Percentiles rank a stretch among this genome's conserved stretches.
Evolutionary conservation across 2,797 vertebrate genomes (phyloP).

Genomic region (Poecile montanus): DNA sequence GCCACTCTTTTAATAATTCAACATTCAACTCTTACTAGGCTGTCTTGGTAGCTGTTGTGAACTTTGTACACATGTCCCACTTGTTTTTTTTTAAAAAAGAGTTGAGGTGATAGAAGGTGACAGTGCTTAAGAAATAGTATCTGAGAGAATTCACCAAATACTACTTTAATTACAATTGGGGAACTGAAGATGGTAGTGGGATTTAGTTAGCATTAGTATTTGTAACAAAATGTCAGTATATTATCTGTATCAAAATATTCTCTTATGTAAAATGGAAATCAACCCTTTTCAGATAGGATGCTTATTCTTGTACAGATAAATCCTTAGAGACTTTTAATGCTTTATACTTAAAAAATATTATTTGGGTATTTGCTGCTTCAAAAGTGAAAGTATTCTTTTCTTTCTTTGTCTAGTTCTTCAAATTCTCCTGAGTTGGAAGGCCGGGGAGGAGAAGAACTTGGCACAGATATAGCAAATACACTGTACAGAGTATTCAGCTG

Average conservation of each 20-base stretch:
- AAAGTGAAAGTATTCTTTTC: background rate
- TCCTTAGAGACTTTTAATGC: background rate
- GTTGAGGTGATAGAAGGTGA: background rate
- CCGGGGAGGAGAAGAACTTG: constrained; percentile 94
- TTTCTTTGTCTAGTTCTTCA: constrained; percentile 84
- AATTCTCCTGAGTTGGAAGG: constrained; percentile 97
- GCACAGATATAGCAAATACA: constrained; percentile 88
- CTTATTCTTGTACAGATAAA: background rate
- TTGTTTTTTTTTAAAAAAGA: background rate
- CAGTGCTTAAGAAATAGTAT: background rate
- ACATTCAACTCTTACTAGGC: background rate
- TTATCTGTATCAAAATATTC: background rate
- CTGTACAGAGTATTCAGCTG: constrained; percentile 93
- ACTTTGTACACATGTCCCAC: background rate
- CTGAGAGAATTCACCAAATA: background rate
- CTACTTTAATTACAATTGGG: background rate
- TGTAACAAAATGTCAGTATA: background rate
- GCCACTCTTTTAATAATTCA: background rate
- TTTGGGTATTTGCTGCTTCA: background rate
- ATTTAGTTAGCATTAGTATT: background rate
- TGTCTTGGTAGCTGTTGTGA: background rate
- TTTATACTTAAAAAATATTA: background rate
- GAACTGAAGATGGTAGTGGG: background rate
- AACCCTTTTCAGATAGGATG: background rate
- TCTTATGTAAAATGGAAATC: background rate